Conservation (phyloP, 2,113 vertebrate genomes). For the Pampusana beccarii region DNA sequence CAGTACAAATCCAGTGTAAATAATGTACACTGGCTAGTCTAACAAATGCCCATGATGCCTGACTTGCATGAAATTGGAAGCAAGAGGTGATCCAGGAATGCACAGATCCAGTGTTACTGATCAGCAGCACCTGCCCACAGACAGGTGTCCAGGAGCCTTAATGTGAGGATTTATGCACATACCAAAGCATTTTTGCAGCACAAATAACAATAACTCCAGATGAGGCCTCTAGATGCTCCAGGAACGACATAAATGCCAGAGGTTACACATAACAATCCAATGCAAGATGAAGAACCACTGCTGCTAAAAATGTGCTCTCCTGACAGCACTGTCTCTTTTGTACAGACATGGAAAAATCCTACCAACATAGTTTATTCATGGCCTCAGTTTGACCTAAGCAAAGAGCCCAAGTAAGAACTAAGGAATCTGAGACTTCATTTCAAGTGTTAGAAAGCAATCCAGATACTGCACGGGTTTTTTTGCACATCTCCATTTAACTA, state of each 20-base stretch:
- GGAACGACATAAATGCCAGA: neutral
- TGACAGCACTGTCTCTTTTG: neutral
- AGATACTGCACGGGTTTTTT: neutral
- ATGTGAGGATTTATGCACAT: neutral
- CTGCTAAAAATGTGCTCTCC: neutral
- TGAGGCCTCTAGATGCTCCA: neutral
- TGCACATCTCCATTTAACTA: neutral
- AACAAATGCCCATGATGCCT: neutral
- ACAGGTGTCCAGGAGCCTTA: neutral
- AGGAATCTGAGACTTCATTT: neutral
- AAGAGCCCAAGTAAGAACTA: neutral
- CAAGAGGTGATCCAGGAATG: neutral
- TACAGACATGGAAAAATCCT: neutral
- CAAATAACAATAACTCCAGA: neutral
- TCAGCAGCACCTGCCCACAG: neutral
- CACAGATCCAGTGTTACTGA: neutral
- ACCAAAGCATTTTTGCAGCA: neutral
- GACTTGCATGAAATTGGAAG: neutral
- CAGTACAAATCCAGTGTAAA: neutral
- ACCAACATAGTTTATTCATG: neutral
- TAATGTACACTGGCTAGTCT: neutral
- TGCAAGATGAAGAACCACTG: rapidly evolving
- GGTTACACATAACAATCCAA: neutral
- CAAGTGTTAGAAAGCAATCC: neutral
- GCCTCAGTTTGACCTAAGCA: neutral